These are phyloP conservation scores for Cottus gobio DNA, from an alignment of 2,113 vertebrate genomes.

Conservation along the genomic window DNA sequence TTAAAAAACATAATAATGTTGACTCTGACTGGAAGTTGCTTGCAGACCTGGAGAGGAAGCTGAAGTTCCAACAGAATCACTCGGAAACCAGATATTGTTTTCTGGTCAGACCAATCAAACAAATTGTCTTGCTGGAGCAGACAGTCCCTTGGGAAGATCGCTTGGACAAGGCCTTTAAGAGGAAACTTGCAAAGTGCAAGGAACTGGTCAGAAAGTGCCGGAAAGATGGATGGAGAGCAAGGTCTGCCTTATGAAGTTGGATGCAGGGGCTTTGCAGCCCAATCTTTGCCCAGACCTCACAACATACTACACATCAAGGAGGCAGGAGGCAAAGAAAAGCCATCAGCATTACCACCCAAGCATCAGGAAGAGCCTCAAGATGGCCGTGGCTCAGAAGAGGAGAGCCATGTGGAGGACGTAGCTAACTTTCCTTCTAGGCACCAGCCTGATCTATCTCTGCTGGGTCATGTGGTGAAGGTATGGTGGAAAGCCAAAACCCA, in stretches of 20 bases:
- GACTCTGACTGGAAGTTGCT: neutral
- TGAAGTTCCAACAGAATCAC: neutral
- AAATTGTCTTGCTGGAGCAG: slow-evolving; percentile 1
- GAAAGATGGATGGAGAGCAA: neutral
- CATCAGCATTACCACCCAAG: neutral
- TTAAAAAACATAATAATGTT: neutral
- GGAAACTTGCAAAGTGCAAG: neutral
- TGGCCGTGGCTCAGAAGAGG: neutral
- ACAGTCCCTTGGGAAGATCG: neutral
- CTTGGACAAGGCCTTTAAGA: neutral
- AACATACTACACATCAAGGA: neutral
- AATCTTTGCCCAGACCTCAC: neutral
- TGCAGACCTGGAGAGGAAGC: neutral
- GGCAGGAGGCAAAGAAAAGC: too few species aligned
- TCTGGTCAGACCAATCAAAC: neutral
- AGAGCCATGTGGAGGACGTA: neutral
- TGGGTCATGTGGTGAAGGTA: neutral
- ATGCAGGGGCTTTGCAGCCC: neutral
- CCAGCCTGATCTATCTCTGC: neutral
- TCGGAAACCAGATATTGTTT: neutral
- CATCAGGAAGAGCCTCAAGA: neutral
- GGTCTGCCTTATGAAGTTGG: neutral
- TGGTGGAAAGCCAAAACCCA: neutral
- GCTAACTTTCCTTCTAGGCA: neutral
- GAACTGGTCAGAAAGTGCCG: neutral